A percentile compares a stretch with the other conserved stretches of the same genome.
These are phyloP conservation scores for Sphecodes monilicornis DNA, from an alignment of 2,888 invertebrate species.

Conservation along the genomic window DNA sequence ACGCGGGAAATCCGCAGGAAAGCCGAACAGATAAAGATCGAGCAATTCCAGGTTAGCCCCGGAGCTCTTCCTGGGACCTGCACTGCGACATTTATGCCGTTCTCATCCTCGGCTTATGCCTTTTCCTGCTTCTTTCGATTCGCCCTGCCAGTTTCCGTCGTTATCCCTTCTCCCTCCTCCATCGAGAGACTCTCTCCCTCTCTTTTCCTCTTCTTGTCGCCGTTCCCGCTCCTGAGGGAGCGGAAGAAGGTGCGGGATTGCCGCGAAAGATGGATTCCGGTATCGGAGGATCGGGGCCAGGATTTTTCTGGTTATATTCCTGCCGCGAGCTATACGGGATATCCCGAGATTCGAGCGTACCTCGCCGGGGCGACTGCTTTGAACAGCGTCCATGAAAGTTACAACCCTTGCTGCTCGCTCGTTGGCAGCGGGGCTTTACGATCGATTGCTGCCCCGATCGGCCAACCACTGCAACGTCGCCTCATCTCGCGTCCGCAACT, in stretches of 20 bases:
- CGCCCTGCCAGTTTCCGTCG: conserved; percentile 16
- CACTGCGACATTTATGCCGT: conserved; percentile 71
- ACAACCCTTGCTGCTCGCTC: conserved; percentile 44
- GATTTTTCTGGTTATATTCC: conserved; percentile 72
- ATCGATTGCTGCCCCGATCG: conserved; percentile 48
- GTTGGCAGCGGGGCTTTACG: conserved; percentile 57
- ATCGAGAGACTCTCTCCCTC: background rate
- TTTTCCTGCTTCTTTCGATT: conserved; percentile 40
- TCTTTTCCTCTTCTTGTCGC: background rate
- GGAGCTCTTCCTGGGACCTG: conserved; percentile 64
- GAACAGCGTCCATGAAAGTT: conserved; percentile 62
- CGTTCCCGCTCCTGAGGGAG: conserved; percentile 13
- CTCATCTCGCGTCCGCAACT: background rate
- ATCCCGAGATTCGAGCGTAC: conserved; percentile 66
- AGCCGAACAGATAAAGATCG: conserved; percentile 47
- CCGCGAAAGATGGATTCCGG: conserved; percentile 70
- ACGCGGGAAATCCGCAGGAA: conserved; percentile 24
- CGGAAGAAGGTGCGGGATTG: conserved; percentile 59
- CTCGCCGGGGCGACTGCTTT: conserved; percentile 59
- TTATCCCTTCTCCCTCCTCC: conserved; percentile 26
- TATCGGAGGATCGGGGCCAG: conserved; percentile 70
- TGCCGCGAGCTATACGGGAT: conserved; percentile 67
- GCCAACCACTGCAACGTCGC: background rate
- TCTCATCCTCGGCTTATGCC: conserved; percentile 51
- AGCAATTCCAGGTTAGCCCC: conserved; percentile 63